Conservation (phyloP, 2,797 vertebrate species). For the Gadopsis marmoratus region DNA sequence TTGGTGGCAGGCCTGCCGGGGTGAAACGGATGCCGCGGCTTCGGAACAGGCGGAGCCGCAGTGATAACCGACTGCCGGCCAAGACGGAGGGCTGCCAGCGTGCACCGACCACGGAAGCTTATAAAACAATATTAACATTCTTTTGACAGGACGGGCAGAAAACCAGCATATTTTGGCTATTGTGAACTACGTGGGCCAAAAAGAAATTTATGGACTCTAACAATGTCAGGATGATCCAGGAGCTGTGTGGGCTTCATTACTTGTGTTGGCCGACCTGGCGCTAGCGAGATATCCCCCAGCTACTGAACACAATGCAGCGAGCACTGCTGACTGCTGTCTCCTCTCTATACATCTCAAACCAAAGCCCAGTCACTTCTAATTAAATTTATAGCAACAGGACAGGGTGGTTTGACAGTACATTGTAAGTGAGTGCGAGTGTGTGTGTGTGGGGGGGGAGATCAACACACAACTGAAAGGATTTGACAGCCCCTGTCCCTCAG, state of each 20-base stretch:
- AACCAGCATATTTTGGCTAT: constrained; percentile 37
- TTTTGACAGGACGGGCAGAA: constrained; percentile 18
- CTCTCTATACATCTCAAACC: constrained; percentile 65
- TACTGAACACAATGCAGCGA: constrained; percentile 44
- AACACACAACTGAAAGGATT: constrained; percentile 55
- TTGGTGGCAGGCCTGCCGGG: constrained; percentile 53
- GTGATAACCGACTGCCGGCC: constrained; percentile 46
- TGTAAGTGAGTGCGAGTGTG: constrained; percentile 30
- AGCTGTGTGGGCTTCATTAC: constrained; percentile 62
- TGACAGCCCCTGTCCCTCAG: constrained; percentile 66
- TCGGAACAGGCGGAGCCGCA: constrained; percentile 16
- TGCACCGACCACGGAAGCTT: constrained; percentile 12
- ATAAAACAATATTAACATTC: constrained; percentile 58
- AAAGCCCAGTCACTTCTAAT: constrained; percentile 73
- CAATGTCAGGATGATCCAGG: constrained; percentile 51
- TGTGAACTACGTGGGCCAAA: constrained; percentile 44
- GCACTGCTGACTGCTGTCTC: constrained; percentile 66
- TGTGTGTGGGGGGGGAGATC: constrained; percentile 39
- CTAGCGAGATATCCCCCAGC: constrained; percentile 54
- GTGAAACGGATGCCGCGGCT: constrained; percentile 67
- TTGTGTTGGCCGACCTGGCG: constrained; percentile 23
- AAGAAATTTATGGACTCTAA: constrained; percentile 48
- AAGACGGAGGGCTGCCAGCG: constrained; percentile 48
- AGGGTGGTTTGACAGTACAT: constrained; percentile 49
- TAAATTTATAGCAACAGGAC: constrained; percentile 55